phyloP scores from a whole-genome alignment of 2,113 vertebrate genomes.

The Pristiophorus japonicus region DNA sequence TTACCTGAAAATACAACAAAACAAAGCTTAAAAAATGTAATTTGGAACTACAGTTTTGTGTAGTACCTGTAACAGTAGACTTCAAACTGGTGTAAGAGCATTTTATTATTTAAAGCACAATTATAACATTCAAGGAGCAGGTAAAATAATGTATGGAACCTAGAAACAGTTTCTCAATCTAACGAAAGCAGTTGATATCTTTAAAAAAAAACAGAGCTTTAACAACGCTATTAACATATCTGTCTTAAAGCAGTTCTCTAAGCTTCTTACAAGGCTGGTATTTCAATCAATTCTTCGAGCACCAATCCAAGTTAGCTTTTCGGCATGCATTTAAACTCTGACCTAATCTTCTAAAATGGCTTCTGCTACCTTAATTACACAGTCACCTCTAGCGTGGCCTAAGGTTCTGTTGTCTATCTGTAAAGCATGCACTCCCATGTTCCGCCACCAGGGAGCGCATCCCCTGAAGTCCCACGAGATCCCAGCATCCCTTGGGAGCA shows the following conservation, averaged over 20 bases:
- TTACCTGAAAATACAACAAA: conserved; percentile 56
- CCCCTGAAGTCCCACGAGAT: too few species aligned
- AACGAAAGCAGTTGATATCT: not conserved
- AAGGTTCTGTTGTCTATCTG: too few species aligned
- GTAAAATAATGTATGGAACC: not conserved
- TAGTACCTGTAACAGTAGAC: not conserved
- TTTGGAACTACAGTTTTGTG: not conserved
- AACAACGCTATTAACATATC: not conserved
- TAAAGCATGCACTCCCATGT: too few species aligned
- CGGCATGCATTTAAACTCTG: too few species aligned
- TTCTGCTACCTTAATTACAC: not conserved
- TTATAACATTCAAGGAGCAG: not conserved
- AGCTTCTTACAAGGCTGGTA: not conserved
- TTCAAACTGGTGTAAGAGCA: not conserved
- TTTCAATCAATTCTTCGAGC: not conserved
- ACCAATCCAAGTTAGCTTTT: too few species aligned
- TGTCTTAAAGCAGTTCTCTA: not conserved
- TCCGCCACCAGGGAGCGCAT: too few species aligned
- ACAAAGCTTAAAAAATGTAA: not conserved
- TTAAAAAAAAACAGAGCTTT: not conserved
- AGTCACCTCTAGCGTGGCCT: not conserved
- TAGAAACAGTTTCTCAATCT: not conserved
- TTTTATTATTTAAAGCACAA: not conserved
- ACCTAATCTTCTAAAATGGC: not conserved
- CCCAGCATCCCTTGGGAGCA: too few species aligned